Evolutionary conservation across 2,113 vertebrate genomes (phyloP).

Genomic region (Pontoporia blainvillei): DNA sequence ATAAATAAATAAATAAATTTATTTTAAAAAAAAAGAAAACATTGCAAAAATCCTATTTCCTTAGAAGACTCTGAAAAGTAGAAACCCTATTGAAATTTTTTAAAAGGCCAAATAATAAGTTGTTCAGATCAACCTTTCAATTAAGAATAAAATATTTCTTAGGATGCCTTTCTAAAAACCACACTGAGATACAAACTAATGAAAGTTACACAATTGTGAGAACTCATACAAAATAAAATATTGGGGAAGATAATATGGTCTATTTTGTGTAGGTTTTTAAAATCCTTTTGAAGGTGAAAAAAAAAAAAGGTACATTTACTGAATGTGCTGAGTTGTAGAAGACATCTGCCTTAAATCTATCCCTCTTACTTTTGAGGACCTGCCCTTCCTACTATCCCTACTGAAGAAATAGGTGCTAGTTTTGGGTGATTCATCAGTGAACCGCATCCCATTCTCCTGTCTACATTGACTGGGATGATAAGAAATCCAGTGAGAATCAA

Average conservation of each 20-base stretch:
- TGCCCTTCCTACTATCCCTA: neutral
- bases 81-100: neutral
- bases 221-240: neutral
- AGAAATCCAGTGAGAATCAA: neutral
- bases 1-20: too few relatives aligned
- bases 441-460: neutral
- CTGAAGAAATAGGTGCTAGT: neutral
- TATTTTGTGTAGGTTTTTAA: neutral
- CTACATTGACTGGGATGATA: neutral
- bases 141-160: slow-evolving; percentile 22
- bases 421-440: neutral
- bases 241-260: neutral
- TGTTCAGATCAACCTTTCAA: neutral
- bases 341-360: neutral
- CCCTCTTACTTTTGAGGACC: neutral
- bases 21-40: too few relatives aligned
- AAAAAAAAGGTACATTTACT: neutral
- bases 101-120: neutral
- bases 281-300: neutral
- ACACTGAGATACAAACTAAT: neutral
- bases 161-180: slow-evolving; percentile 1
- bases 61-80: neutral
- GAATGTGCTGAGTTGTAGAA: neutral
- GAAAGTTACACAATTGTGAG: neutral
- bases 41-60: neutral